These are phyloP conservation scores for Hippocampus guttulatus DNA, from an alignment of 2,113 vertebrate genomes.

Conservation along the genomic window DNA sequence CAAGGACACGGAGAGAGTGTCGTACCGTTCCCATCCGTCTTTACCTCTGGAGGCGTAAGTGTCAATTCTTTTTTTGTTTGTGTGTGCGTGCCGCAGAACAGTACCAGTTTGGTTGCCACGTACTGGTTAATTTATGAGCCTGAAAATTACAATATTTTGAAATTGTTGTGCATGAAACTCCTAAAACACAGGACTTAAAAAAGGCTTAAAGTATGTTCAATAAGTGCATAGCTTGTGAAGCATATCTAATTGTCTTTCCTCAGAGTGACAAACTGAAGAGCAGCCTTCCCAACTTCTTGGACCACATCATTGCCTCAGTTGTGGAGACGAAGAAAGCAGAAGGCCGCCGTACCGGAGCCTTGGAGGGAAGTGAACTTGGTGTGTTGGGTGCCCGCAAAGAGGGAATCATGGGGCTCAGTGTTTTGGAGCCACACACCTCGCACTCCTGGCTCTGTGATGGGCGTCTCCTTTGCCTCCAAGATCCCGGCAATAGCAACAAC, in stretches of 20 bases:
- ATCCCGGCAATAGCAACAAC: slow-evolving; percentile 96
- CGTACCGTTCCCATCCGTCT: slow-evolving; percentile 93
- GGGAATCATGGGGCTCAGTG: slow-evolving; percentile 92
- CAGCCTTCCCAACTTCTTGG: slow-evolving; percentile 93
- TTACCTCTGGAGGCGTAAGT: slow-evolving; percentile 84
- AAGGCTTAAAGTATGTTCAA: neutral
- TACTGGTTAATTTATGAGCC: slow-evolving; percentile 1
- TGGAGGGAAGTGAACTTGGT: slow-evolving; percentile 79
- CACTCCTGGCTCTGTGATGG: slow-evolving; percentile 98
- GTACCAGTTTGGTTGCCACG: neutral
- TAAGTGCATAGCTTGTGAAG: neutral
- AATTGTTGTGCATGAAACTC: neutral
- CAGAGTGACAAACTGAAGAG: slow-evolving; percentile 90
- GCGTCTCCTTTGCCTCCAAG: slow-evolving; percentile 93
- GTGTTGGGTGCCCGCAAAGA: slow-evolving; percentile 78
- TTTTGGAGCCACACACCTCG: slow-evolving; percentile 94
- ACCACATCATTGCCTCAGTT: slow-evolving; percentile 98
- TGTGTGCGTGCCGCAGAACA: neutral
- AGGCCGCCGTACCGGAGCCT: slow-evolving; percentile 77
- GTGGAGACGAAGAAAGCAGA: slow-evolving; percentile 97
- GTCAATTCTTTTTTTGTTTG: slow-evolving; percentile 6
- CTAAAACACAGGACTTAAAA: neutral
- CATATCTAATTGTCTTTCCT: neutral
- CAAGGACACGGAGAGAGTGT: slow-evolving; percentile 83
- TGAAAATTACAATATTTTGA: neutral